Evolutionary conservation across 1,140 invertebrate species (phyloP).

Genomic region (Drosophila kikkawai): DNA sequence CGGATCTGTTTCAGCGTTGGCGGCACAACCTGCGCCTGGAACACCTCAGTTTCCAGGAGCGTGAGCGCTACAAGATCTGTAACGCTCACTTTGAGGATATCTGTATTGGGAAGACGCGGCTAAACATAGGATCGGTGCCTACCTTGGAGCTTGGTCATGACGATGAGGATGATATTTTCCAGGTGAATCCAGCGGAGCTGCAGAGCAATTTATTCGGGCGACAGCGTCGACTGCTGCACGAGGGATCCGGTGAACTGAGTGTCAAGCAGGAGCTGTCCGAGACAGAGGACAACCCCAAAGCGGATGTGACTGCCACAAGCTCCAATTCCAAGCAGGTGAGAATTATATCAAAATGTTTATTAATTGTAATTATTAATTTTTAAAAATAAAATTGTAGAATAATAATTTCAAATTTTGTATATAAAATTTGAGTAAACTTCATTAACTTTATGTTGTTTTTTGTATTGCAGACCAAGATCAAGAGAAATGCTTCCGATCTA

Average conservation of each 20-base stretch:
- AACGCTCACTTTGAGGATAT: conserved; percentile 78
- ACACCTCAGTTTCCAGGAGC: conserved; percentile 68
- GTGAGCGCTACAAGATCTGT: conserved; percentile 81
- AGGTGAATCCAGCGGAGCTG: conserved; percentile 69
- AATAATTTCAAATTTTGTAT: too few relatives aligned
- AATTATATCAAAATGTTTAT: too few relatives aligned
- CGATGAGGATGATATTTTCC: conserved; percentile 66
- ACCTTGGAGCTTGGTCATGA: conserved; percentile 75
- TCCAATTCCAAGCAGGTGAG: conserved; percentile 41
- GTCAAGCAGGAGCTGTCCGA: conserved; percentile 59
- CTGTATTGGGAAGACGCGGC: conserved; percentile 74
- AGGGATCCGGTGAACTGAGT: conserved; percentile 1
- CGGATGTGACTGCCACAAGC: conserved; percentile 6
- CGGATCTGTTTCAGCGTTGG: conserved; percentile 65
- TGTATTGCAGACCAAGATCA: conserved; percentile 48
- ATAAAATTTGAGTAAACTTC: too few relatives aligned
- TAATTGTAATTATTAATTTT: too few relatives aligned
- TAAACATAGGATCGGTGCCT: conserved; percentile 72
- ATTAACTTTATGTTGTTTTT: too few relatives aligned
- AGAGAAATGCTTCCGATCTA: conserved; percentile 38
- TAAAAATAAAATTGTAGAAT: too few relatives aligned
- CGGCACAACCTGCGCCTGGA: conserved; percentile 74
- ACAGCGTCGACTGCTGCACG: conserved; percentile 45
- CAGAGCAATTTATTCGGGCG: conserved; percentile 72
- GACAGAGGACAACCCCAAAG: conserved; percentile 34